These are phyloP conservation scores for Teinopalpus imperialis DNA, from an alignment of 2,888 invertebrate genomes.

Conservation along the genomic window DNA sequence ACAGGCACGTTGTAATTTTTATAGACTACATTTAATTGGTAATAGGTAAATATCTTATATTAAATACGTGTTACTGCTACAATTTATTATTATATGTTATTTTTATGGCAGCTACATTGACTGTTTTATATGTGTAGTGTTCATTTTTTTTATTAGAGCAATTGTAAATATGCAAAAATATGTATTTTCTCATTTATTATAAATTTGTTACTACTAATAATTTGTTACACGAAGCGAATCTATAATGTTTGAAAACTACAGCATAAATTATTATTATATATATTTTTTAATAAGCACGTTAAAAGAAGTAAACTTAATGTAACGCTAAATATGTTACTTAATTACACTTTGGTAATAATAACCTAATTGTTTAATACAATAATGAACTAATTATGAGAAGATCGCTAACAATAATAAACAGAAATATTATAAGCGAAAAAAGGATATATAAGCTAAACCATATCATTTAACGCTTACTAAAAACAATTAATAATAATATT, in stretches of 20 bases:
- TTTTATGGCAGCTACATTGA: slow-evolving; percentile 40
- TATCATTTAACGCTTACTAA: slow-evolving; percentile 33
- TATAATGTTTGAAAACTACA: slow-evolving; percentile 28
- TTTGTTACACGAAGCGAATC: slow-evolving; percentile 30
- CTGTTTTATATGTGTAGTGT: slow-evolving; percentile 24
- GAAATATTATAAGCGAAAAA: slow-evolving; percentile 27
- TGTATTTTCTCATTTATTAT: slow-evolving; percentile 4
- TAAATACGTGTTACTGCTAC: slow-evolving; percentile 12
- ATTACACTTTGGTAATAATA: slow-evolving; percentile 80
- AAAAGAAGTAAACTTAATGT: slow-evolving; percentile 33
- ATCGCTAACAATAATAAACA: slow-evolving; percentile 33
- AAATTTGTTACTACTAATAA: slow-evolving; percentile 4
- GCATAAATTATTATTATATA: slow-evolving; percentile 32
- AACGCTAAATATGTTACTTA: slow-evolving; percentile 63
- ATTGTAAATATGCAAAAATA: slow-evolving; percentile 13
- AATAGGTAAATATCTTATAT: slow-evolving; percentile 26
- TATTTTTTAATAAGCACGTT: slow-evolving; percentile 27
- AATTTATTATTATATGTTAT: slow-evolving; percentile 20
- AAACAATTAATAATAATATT: slow-evolving; percentile 39
- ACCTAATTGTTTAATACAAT: slow-evolving; percentile 61
- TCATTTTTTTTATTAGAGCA: slow-evolving; percentile 2
- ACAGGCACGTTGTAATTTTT: slow-evolving; percentile 61
- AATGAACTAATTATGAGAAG: slow-evolving; percentile 60
- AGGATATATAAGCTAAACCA: slow-evolving; percentile 28
- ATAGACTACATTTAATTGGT: slow-evolving; percentile 34